A percentile compares a stretch with the other conserved stretches of the same genome.
Conservation (phyloP, 2,888 invertebrate species). For the Marasmarcha lunaedactyla region DNA sequence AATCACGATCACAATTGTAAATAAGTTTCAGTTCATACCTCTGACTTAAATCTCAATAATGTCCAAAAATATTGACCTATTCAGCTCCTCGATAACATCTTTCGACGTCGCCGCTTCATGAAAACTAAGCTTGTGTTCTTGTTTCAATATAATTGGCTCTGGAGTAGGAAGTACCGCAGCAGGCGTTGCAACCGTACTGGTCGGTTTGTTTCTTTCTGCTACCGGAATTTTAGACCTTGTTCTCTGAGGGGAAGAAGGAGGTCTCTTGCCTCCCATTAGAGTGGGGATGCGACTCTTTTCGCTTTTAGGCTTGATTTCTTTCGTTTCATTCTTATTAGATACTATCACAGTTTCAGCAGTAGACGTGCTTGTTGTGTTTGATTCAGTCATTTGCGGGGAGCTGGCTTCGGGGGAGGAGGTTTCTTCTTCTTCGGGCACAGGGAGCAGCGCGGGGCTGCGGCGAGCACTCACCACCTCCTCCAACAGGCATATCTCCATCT, state of each 20-base stretch:
- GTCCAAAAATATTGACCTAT: slow-evolving; percentile 43
- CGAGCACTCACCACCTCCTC: slow-evolving; percentile 58
- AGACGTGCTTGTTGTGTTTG: slow-evolving; percentile 75
- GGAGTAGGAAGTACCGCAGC: slow-evolving; percentile 18
- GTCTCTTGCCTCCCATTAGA: slow-evolving; percentile 57
- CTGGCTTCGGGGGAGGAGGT: slow-evolving; percentile 54
- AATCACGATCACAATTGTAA: slow-evolving; percentile 10
- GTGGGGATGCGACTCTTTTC: slow-evolving; percentile 71
- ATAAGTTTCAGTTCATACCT: not conserved
- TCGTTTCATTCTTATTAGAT: slow-evolving; percentile 64
- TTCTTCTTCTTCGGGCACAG: slow-evolving; percentile 75
- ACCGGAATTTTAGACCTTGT: slow-evolving; percentile 55
- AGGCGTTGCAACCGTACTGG: slow-evolving; percentile 21
- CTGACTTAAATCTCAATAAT: not conserved
- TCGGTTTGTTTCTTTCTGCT: slow-evolving; percentile 28
- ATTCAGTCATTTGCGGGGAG: slow-evolving; percentile 74
- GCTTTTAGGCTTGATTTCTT: slow-evolving; percentile 41
- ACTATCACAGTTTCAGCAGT: slow-evolving; percentile 80
- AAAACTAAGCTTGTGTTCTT: slow-evolving; percentile 75
- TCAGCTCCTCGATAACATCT: slow-evolving; percentile 81
- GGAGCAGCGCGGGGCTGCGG: slow-evolving; percentile 57
- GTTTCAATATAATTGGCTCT: slow-evolving; percentile 56
- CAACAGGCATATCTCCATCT: slow-evolving; percentile 49
- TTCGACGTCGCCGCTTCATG: slow-evolving; percentile 81
- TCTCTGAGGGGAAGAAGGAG: slow-evolving; percentile 52